Percentiles rank a stretch among this genome's conserved stretches.
Evolutionary conservation across 2,797 vertebrate species (phyloP).

Genomic region (Danio jaintianensis): DNA sequence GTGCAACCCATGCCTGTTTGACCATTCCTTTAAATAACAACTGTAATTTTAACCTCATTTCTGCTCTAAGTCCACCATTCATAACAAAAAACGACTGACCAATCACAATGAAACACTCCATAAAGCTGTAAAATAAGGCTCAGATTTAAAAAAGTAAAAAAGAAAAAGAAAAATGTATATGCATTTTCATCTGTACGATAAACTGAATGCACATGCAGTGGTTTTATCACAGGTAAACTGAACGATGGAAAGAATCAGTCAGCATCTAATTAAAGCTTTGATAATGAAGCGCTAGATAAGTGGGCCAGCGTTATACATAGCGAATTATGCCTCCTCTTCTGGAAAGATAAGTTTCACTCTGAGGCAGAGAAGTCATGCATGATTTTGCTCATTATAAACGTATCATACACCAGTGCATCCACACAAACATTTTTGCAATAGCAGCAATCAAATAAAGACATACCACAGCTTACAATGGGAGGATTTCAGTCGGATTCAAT

Average conservation of each 20-base stretch:
- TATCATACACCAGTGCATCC: background rate
- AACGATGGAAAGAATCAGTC: slow-evolving; percentile 9
- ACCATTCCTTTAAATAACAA: too few relatives aligned
- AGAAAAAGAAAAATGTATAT: background rate
- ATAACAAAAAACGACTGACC: background rate
- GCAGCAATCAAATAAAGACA: background rate
- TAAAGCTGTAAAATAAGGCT: background rate
- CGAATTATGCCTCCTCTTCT: slow-evolving; percentile 29
- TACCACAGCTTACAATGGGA: background rate
- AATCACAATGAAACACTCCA: background rate
- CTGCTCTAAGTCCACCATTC: too few relatives aligned
- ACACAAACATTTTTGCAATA: background rate
- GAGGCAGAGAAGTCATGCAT: slow-evolving; percentile 5
- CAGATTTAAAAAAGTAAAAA: background rate
- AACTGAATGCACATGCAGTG: background rate
- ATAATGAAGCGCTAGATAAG: slow-evolving; percentile 26
- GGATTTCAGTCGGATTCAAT: background rate
- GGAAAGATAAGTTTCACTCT: slow-evolving; percentile 23
- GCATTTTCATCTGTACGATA: background rate
- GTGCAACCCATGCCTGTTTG: too few relatives aligned
- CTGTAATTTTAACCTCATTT: too few relatives aligned
- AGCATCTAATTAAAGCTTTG: slow-evolving; percentile 44
- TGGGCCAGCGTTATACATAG: slow-evolving; percentile 16
- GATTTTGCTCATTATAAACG: background rate
- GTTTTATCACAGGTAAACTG: background rate